Evolutionary conservation across 2,113 vertebrate genomes (phyloP).

Genomic region (Bubo scandiacus): DNA sequence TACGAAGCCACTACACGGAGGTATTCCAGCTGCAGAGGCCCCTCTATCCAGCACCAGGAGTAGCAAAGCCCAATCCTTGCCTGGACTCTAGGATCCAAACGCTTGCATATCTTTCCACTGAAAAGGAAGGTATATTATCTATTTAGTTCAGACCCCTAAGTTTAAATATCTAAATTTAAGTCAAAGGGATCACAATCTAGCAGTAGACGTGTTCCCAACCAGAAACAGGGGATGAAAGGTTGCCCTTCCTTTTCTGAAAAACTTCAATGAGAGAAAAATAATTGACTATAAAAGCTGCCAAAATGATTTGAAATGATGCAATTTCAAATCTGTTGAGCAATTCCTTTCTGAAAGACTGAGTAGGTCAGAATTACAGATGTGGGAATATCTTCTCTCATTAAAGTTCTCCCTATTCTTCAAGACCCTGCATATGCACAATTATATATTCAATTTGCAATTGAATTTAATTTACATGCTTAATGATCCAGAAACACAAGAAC

Average conservation of each 20-base stretch:
- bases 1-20: background rate
- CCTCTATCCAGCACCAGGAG: background rate
- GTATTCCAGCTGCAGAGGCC: background rate
- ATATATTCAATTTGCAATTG: slow-evolving; percentile 39
- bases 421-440: background rate
- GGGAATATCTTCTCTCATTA: slow-evolving; percentile 29
- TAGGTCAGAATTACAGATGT: slow-evolving; percentile 54
- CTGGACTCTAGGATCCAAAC: background rate
- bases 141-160: background rate
- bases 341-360: slow-evolving; percentile 42
- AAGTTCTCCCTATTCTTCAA: slow-evolving; percentile 30
- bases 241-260: background rate
- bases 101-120: background rate
- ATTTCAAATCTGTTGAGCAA: slow-evolving; percentile 46
- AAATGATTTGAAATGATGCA: slow-evolving; percentile 18
- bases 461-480: slow-evolving; percentile 56
- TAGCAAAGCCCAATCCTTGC: background rate
- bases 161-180: background rate
- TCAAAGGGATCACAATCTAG: background rate
- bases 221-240: background rate
- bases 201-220: background rate
- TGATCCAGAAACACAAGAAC: slow-evolving; percentile 51
- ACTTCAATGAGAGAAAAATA: background rate
- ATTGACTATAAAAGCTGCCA: slow-evolving; percentile 14
- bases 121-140: background rate